These are phyloP conservation scores for Agrochola lota DNA, from an alignment of 2,888 invertebrate species.

Conservation along the genomic window DNA sequence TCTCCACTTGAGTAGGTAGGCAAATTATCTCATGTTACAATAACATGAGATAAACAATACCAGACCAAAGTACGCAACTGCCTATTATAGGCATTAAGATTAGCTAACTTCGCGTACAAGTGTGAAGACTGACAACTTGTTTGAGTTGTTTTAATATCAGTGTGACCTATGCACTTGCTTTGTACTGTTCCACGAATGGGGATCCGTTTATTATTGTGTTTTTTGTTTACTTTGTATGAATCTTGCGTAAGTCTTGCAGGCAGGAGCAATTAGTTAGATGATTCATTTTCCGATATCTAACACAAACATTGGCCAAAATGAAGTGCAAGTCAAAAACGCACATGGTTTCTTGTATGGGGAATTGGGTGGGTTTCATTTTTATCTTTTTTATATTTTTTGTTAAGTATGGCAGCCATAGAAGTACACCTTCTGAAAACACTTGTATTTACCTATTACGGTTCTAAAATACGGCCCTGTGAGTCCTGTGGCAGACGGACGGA, in stretches of 20 bases:
- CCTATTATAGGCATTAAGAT: not conserved
- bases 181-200: conserved; percentile 29
- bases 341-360: too few species aligned
- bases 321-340: not conserved
- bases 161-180: conserved; percentile 51
- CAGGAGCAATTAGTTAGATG: not conserved
- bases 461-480: too few species aligned
- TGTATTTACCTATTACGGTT: too few species aligned
- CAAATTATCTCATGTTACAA: conserved; percentile 12
- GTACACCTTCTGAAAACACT: too few species aligned
- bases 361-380: too few species aligned
- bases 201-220: conserved; percentile 4
- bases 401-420: too few species aligned
- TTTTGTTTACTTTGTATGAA: conserved; percentile 12
- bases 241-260: not conserved
- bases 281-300: not conserved
- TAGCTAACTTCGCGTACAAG: conserved; percentile 2
- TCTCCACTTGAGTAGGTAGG: not conserved
- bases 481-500: too few species aligned
- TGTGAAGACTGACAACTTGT: conserved; percentile 3
- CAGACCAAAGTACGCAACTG: conserved; percentile 3
- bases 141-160: conserved; percentile 29
- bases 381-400: too few species aligned
- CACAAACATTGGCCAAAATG: not conserved
- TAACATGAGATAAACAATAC: conserved; percentile 22